phyloP scores from a whole-genome alignment of 2,113 vertebrate species.

The Leptobrachium leishanense region DNA sequence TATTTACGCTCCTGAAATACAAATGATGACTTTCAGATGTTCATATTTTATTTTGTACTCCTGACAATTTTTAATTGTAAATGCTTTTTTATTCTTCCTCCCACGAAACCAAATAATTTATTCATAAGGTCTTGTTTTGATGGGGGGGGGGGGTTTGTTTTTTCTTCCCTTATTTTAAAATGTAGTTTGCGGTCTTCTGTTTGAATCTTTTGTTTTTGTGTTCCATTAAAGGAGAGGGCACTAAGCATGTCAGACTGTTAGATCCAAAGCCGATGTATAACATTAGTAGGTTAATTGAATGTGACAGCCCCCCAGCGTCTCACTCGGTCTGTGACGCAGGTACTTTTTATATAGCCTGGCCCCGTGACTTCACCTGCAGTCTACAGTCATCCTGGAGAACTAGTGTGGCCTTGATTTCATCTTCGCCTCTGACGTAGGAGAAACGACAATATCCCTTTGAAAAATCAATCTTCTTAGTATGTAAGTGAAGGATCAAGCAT shows the following conservation, averaged over 20 bases:
- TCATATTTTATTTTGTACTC: too few relatives aligned
- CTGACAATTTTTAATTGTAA: too few relatives aligned
- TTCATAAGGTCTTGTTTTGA: too few relatives aligned
- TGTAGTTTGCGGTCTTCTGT: not conserved
- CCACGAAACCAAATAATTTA: too few relatives aligned
- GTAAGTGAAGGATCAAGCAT: conserved; percentile 54
- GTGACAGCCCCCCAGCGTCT: conserved; percentile 51
- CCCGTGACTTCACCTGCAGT: conserved; percentile 51
- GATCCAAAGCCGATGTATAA: conserved; percentile 56
- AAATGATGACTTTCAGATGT: too few relatives aligned
- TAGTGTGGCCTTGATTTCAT: conserved; percentile 49
- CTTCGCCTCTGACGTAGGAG: conserved; percentile 55
- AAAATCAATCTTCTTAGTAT: conserved; percentile 57
- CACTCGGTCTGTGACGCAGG: conserved; percentile 59
- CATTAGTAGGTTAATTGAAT: conserved; percentile 69
- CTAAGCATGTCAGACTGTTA: conserved; percentile 58
- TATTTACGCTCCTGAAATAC: too few relatives aligned
- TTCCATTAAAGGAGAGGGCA: conserved; percentile 51
- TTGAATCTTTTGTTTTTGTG: conserved; percentile 29
- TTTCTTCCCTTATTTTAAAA: too few relatives aligned
- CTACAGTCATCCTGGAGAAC: conserved; percentile 40
- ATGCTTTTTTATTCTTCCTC: too few relatives aligned
- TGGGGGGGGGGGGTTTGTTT: too few relatives aligned
- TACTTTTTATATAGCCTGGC: conserved; percentile 42
- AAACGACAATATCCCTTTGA: conserved; percentile 53